Base-by-base conservation (phyloP, 2,888 invertebrate genomes). In the Seladonia tumulorum region DNA sequence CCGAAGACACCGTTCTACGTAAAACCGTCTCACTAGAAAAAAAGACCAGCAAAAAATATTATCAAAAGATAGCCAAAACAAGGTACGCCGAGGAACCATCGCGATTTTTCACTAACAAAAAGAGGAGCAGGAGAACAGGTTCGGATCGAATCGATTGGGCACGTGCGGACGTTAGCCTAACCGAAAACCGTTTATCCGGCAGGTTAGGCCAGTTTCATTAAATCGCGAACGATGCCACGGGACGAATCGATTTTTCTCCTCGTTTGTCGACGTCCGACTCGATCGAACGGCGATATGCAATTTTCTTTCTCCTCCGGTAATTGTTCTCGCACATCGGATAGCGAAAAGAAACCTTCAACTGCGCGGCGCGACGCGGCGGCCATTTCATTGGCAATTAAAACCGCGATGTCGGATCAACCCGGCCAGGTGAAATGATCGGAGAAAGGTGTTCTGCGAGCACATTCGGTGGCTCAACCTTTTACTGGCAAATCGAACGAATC, bases 131-230 rank as follows among this genome's bases (percentile, higher is more conserved):
- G 42, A 18, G 18, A 29, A 53, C 35, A 63, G 25, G 45, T 42
- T 60, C 70, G 66, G 72, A 76, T 72, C 63, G 71, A 63, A 81
- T 81, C 76, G 81, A 81, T 81, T 72, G 25, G 72, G 76, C 81
- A 71, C 76, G 72, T 81, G 22, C 63, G 60, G 8, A 49, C 47
- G 76, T 81, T 72, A 63, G 53, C 16, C 81, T 76, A 76, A 81
- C 81, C 45, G 49, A 72, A 76, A 81, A 81, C 47, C 72, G 72
- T 76, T 81, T 76, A 81, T 71, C 66, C 76, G 39, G 53, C 35
- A 16, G 76, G 81, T 81, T 63, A 81, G 76, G 45, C 25, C 71
- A 25, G 71, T 81, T 81, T 81, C 81, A 72, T 81, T 63, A 72
- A 81, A 60, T 49, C 47, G 49, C 29, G 81, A 76, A 63, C 45